Evolutionary conservation across 2,113 vertebrate genomes (phyloP).

Genomic region (Muntiacus muntjak): DNA sequence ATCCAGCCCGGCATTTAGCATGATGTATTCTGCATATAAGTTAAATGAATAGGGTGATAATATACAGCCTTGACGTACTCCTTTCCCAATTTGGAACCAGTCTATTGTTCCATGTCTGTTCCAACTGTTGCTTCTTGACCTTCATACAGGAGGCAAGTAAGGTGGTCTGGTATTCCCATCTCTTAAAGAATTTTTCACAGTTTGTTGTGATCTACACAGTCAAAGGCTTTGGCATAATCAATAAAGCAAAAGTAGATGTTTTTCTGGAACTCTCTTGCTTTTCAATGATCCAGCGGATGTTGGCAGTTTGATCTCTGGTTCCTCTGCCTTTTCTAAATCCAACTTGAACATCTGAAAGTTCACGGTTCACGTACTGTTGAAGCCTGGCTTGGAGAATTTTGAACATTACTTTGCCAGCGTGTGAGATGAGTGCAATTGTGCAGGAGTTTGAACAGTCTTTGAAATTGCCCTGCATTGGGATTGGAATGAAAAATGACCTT

Average conservation of each 20-base stretch:
- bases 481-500: not conserved
- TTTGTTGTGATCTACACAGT: not conserved
- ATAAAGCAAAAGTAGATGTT: not conserved
- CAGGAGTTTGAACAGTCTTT: not conserved
- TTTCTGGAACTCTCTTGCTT: not conserved
- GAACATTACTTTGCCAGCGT: not conserved
- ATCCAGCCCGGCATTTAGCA: not conserved
- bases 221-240: not conserved
- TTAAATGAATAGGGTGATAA: not conserved
- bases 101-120: not conserved
- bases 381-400: not conserved
- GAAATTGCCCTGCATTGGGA: not conserved
- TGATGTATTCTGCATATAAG: not conserved
- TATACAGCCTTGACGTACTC: not conserved
- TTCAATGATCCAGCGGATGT: not conserved
- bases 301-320: not conserved
- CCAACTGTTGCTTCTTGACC: not conserved
- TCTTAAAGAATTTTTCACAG: not conserved
- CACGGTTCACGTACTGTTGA: not conserved
- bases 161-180: not conserved
- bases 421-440: not conserved
- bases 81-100: not conserved
- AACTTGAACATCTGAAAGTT: not conserved
- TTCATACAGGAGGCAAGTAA: not conserved
- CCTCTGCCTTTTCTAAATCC: not conserved